Evolutionary conservation across 2,888 invertebrate species (phyloP).

Genomic region (Hirtodrosophila duncani): DNA sequence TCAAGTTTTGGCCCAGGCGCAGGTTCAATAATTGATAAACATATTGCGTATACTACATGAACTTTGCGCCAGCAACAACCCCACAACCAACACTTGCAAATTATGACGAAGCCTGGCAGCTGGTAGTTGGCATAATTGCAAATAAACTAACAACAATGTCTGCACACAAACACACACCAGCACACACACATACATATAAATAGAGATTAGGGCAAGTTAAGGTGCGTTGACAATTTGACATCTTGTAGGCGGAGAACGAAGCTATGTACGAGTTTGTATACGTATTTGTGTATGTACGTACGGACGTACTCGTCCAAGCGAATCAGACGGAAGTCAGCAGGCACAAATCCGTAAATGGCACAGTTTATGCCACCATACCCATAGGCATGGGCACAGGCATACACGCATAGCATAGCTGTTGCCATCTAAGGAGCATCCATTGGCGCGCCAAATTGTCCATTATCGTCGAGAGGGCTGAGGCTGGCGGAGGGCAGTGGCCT

Average conservation of each 20-base stretch:
- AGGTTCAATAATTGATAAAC: slow-evolving; percentile 36
- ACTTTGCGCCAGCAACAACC: slow-evolving; percentile 9
- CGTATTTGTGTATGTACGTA: too few relatives aligned
- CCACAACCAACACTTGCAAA: slow-evolving; percentile 9
- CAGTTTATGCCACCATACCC: slow-evolving; percentile 53
- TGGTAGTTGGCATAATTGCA: slow-evolving; percentile 50
- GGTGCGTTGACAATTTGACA: slow-evolving; percentile 62
- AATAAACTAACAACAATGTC: slow-evolving; percentile 35
- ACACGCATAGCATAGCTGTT: slow-evolving; percentile 9
- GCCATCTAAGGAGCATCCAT: slow-evolving; percentile 34
- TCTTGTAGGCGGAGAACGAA: too few relatives aligned
- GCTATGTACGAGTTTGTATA: too few relatives aligned
- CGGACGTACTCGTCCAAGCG: too few relatives aligned
- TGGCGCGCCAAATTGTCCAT: slow-evolving; percentile 44
- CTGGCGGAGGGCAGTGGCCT: neutral
- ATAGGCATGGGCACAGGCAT: too few relatives aligned
- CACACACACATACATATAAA: slow-evolving; percentile 4
- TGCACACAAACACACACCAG: slow-evolving; percentile 1
- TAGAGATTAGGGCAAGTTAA: slow-evolving; percentile 26
- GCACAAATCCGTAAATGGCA: slow-evolving; percentile 61
- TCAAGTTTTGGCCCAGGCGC: neutral
- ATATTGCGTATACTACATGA: slow-evolving; percentile 23
- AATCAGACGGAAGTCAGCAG: slow-evolving; percentile 64
- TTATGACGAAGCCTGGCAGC: slow-evolving; percentile 40
- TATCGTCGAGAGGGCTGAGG: slow-evolving; percentile 22